These are phyloP conservation scores for Brachionus paranguensis DNA, from an alignment of 1,140 invertebrate species.

Conservation along the genomic window DNA sequence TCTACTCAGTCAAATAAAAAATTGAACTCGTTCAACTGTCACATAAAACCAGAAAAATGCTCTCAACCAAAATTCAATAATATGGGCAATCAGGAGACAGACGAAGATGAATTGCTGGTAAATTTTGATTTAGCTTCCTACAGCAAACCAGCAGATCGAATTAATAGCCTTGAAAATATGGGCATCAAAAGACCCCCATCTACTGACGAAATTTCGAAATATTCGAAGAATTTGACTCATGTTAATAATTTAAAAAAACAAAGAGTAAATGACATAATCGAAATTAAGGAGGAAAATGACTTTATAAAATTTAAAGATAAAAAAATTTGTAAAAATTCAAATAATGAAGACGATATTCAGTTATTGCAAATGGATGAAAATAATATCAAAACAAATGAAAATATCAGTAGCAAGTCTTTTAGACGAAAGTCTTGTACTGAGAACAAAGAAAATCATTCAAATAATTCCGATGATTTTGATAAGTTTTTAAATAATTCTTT, in stretches of 20 bases:
- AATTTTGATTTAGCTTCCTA: neutral
- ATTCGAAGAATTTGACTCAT: neutral
- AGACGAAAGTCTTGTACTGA: neutral
- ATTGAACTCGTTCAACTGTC: neutral
- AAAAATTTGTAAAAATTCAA: neutral
- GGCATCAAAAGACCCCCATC: neutral
- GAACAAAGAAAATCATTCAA: neutral
- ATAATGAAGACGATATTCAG: neutral
- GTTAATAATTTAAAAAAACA: neutral
- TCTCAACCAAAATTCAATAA: neutral
- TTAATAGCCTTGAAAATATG: neutral
- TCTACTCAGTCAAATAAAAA: neutral
- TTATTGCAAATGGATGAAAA: neutral
- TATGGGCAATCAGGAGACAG: neutral
- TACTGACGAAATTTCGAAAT: neutral
- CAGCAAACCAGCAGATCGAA: neutral
- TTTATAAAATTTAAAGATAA: neutral
- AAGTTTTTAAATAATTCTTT: neutral
- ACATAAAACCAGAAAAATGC: neutral
- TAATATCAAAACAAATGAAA: neutral
- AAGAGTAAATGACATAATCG: neutral
- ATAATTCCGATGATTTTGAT: neutral
- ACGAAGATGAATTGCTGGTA: neutral
- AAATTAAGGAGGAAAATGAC: neutral
- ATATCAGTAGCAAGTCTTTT: too few relatives aligned